Percentiles rank a stretch among this genome's conserved stretches.
These are phyloP conservation scores for Melikaiella ostensackeni DNA, from an alignment of 2,888 invertebrate genomes.

Conservation along the genomic window DNA sequence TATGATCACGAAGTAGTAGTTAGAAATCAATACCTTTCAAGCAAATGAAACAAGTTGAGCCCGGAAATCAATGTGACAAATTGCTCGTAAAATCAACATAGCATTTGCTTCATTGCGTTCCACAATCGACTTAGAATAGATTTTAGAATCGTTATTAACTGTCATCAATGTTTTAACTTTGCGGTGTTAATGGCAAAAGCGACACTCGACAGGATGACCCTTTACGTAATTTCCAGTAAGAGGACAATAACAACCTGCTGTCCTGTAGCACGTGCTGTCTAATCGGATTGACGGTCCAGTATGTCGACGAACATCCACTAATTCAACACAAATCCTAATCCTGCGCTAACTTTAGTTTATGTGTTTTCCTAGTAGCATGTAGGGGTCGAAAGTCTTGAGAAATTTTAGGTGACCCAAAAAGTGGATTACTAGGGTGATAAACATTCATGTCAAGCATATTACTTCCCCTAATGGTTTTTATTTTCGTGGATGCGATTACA, in stretches of 20 bases:
- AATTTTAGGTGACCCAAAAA: neutral
- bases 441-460: neutral
- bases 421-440: neutral
- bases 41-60: neutral
- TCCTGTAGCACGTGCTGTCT: conserved; percentile 53
- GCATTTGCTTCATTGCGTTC: conserved; percentile 39
- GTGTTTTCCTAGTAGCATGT: conserved; percentile 15
- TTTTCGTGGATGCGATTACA: too few relatives aligned
- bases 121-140: conserved; percentile 47
- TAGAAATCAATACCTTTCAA: neutral
- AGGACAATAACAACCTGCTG: conserved; percentile 46
- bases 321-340: conserved; percentile 47
- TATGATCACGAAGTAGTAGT: too few relatives aligned
- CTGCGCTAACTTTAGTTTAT: conserved; percentile 42
- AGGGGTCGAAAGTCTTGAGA: neutral
- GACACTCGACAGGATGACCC: conserved; percentile 30
- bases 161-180: conserved; percentile 41
- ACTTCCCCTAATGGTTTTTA: too few relatives aligned
- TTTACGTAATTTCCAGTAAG: conserved; percentile 49
- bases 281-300: conserved; percentile 55
- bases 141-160: conserved; percentile 29
- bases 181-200: conserved; percentile 43
- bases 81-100: conserved; percentile 42
- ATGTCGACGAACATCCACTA: conserved; percentile 47
- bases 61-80: neutral